These are phyloP conservation scores for Macaria notata DNA, from an alignment of 2,888 invertebrate species.

Conservation along the genomic window DNA sequence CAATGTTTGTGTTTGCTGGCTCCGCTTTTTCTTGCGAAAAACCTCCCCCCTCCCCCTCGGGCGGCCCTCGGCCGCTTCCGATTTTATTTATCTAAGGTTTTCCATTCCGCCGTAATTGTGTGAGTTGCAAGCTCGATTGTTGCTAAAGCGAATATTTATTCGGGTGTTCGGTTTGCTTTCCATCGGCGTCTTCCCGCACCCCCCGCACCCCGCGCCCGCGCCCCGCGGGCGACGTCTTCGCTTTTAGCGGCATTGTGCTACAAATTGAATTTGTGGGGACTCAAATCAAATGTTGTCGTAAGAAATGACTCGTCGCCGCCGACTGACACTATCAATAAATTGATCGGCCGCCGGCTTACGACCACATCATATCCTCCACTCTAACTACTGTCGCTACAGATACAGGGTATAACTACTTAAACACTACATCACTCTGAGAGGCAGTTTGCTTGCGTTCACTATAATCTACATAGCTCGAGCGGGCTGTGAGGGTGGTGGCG, in stretches of 20 bases:
- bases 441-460: too few relatives aligned
- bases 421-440: too few relatives aligned
- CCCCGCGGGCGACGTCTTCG: slow-evolving; percentile 25
- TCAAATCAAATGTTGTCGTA: slow-evolving; percentile 75
- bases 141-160: slow-evolving; percentile 80
- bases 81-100: slow-evolving; percentile 80
- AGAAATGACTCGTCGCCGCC: slow-evolving; percentile 69
- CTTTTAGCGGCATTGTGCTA: slow-evolving; percentile 59
- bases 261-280: slow-evolving; percentile 75
- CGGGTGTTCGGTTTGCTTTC: slow-evolving; percentile 71
- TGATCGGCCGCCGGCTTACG: slow-evolving; percentile 56
- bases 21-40: slow-evolving; percentile 69
- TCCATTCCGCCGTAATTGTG: slow-evolving; percentile 78
- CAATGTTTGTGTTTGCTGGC: slow-evolving; percentile 74
- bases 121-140: slow-evolving; percentile 76
- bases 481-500: slow-evolving; percentile 26
- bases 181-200: slow-evolving; percentile 37
- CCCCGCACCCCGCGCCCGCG: slow-evolving; percentile 27
- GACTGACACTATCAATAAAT: slow-evolving; percentile 79
- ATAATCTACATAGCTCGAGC: slow-evolving; percentile 4
- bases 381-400: neutral
- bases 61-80: slow-evolving; percentile 58
- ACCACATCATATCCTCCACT: slow-evolving; percentile 21
- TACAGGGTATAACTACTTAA: too few relatives aligned
- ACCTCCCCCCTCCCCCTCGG: slow-evolving; percentile 33